Evolutionary conservation across 2,113 vertebrate species (phyloP).

Genomic region (Panurus biarmicus): DNA sequence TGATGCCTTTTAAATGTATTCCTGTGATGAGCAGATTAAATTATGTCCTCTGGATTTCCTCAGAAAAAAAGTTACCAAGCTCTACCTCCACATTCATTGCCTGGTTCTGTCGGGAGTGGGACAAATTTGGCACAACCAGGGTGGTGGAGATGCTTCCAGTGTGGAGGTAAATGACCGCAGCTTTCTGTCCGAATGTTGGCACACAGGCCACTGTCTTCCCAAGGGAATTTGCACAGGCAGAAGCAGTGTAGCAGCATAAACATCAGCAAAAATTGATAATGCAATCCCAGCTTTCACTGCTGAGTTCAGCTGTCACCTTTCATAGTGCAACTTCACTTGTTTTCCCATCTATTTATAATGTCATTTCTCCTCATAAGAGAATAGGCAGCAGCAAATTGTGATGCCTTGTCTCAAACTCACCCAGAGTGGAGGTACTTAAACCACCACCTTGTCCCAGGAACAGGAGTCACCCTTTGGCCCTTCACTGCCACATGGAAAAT

Average conservation of each 20-base stretch:
- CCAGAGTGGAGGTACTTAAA: neutral
- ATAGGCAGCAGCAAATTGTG: neutral
- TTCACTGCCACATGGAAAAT: neutral
- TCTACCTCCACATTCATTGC: neutral
- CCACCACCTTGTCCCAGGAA: neutral
- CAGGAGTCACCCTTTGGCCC: neutral
- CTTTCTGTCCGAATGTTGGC: neutral
- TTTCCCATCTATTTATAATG: neutral
- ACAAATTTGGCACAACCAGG: neutral
- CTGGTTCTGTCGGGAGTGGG: accelerated
- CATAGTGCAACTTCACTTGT: neutral
- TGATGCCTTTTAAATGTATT: neutral
- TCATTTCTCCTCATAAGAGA: neutral
- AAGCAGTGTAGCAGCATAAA: neutral
- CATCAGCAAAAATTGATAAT: neutral
- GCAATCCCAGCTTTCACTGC: neutral
- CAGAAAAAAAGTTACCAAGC: neutral
- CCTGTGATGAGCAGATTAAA: neutral
- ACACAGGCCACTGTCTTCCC: neutral
- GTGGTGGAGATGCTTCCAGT: neutral
- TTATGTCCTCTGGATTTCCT: neutral
- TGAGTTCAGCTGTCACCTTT: neutral
- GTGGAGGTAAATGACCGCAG: neutral
- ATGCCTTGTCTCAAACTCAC: neutral
- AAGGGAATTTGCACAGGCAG: neutral